Evolutionary conservation across 2,797 vertebrate species (phyloP).

Genomic region (Anisognathus igniventris): DNA sequence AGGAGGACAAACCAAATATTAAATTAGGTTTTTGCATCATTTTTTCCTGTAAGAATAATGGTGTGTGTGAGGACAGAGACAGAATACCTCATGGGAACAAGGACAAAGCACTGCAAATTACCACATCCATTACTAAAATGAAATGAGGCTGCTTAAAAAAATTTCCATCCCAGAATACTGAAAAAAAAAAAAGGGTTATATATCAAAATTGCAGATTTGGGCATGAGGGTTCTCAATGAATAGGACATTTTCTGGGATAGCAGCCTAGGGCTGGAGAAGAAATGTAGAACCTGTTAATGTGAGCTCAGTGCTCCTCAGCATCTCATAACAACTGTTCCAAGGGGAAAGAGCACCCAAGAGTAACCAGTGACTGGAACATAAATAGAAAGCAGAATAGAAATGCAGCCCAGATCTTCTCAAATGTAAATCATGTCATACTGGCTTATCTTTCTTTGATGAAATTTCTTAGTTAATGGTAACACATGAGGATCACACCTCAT

Average conservation of each 20-base stretch:
- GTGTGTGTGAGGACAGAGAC: constrained; percentile 31
- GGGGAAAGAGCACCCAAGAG: not conserved
- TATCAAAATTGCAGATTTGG: constrained; percentile 30
- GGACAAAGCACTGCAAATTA: constrained; percentile 59
- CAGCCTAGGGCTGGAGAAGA: not conserved
- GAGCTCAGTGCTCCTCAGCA: not conserved
- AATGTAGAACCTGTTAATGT: not conserved
- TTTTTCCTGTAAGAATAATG: constrained; percentile 40
- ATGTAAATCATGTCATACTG: not conserved
- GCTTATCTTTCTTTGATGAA: not conserved
- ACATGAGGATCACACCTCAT: not conserved
- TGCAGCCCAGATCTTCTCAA: not conserved
- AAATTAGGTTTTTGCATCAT: constrained; percentile 33
- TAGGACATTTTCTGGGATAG: constrained; percentile 31
- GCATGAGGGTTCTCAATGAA: not conserved
- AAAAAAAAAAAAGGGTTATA: not conserved
- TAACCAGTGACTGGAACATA: not conserved
- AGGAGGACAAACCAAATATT: constrained; percentile 10
- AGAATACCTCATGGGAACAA: constrained; percentile 37
- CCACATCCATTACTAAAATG: constrained; percentile 50
- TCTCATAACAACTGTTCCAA: not conserved
- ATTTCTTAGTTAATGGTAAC: not conserved
- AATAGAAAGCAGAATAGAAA: not conserved
- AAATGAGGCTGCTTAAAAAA: constrained; percentile 45
- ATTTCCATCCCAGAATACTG: constrained; percentile 10